Evolutionary conservation across 2,113 vertebrate genomes (phyloP).

Genomic region (Ammodytes dubius): DNA sequence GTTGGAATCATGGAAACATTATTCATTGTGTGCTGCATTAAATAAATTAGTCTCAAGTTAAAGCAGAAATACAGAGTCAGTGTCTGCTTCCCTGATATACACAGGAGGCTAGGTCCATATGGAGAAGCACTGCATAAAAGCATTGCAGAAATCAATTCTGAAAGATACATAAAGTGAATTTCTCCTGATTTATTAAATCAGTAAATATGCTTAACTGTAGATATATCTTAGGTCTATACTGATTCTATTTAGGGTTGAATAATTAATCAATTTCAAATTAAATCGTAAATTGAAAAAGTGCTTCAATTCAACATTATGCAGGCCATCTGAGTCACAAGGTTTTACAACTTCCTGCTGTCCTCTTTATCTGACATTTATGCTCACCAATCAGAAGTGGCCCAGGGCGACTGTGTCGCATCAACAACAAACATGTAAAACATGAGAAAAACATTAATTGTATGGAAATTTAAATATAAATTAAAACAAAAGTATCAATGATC

Average conservation of each 20-base stretch:
- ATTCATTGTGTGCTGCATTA: slow-evolving; percentile 12
- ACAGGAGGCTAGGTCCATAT: slow-evolving; percentile 20
- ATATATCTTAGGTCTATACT: background rate
- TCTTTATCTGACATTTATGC: no score
- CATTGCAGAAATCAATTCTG: background rate
- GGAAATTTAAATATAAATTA: no score
- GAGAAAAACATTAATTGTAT: no score
- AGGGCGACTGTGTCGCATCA: no score
- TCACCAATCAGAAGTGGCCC: no score
- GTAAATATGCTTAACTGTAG: background rate
- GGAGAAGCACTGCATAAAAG: background rate
- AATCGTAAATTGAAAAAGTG: no score
- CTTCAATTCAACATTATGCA: no score
- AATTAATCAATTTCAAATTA: background rate
- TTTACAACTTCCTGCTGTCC: no score
- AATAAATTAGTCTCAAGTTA: slow-evolving; percentile 25
- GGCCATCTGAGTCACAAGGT: no score
- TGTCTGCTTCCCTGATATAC: slow-evolving; percentile 22
- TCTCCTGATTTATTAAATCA: background rate
- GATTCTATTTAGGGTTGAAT: background rate
- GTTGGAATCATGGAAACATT: background rate
- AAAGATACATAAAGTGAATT: background rate
- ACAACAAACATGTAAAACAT: no score
- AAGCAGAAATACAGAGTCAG: slow-evolving; percentile 28
- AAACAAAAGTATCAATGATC: no score